These are phyloP conservation scores for Trichonephila inaurata DNA, from an alignment of 1,140 invertebrate genomes.

Conservation along the genomic window DNA sequence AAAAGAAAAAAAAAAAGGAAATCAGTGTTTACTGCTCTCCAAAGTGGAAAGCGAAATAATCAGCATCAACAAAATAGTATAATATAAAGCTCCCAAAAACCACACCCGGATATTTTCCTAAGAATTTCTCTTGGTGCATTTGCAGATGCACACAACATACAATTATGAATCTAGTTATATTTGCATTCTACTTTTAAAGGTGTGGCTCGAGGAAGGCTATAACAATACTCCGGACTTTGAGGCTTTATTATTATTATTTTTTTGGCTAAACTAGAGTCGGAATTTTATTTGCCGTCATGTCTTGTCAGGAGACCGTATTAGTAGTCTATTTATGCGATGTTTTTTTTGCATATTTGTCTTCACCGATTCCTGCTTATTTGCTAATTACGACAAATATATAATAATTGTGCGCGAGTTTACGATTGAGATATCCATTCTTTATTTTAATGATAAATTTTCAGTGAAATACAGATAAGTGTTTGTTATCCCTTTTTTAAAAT, in stretches of 20 bases:
- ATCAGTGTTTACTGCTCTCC: conserved; percentile 15
- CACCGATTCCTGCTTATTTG: not conserved
- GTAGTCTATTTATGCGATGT: not conserved
- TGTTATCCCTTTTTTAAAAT: not conserved
- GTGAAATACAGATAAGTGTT: not conserved
- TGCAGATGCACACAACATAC: conserved; percentile 38
- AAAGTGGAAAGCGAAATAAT: not conserved
- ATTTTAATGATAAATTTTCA: not conserved
- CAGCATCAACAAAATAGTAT: not conserved
- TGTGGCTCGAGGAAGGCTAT: conserved; percentile 11
- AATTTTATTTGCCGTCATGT: not conserved
- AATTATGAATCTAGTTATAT: conserved; percentile 63
- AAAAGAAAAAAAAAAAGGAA: not conserved
- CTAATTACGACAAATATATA: not conserved
- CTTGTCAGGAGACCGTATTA: not conserved
- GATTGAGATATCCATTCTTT: not conserved
- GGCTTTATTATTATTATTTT: conserved; percentile 8
- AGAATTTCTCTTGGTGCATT: conserved; percentile 1
- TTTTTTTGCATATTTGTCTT: not conserved
- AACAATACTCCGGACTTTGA: conserved; percentile 54
- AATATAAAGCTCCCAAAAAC: conserved; percentile 32
- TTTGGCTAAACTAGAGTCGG: not conserved
- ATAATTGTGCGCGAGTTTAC: not conserved
- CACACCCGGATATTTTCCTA: conserved; percentile 49
- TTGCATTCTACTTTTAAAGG: conserved; percentile 38